Evolutionary conservation across 2,797 vertebrate genomes (phyloP), one percentile per base, ranked within the genome.

Genomic region (Numenius phaeopus): DNA sequence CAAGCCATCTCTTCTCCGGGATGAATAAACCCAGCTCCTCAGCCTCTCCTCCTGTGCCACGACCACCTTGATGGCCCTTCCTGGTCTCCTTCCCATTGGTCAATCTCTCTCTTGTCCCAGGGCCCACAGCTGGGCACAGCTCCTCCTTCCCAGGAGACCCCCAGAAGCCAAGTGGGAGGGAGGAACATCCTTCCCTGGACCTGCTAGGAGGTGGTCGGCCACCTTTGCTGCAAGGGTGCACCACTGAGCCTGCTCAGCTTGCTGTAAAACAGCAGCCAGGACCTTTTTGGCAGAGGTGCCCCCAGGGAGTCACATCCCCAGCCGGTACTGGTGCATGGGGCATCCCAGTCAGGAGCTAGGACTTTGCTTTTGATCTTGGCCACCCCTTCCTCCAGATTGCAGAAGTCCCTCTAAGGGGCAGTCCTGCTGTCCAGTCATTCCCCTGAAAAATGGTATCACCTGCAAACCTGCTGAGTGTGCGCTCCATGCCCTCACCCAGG

Each of bases 311-410:
- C 29, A 54, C 14, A 11, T 39, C 6, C 22, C 29, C 65, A 54
- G 37, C 24, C 26, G 15, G 24, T 40, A 17, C 11, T 49, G 49
- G 39, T 17, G 16, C 7, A 1, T 54, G 70, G 27, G 22, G 16
- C 40, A 52, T 20, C 29, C 26, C 40, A 59, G n/a, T 9, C 18
- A 3, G 1, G 26, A 4, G 4, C 10, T 2, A 2, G 14, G 32
- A 83, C 5, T 52, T 58, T 1, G 2, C 24, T 20, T 89, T 89
- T 39, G 29, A 54, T 30, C 29, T 19, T 54, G 52, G 29, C 16
- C 62, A 39, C 14, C n/a, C 22, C 15, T 39, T 80, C 20, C 37
- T 69, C 54, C 12, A 39, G 52, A 30, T 4, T 42, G 54, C 42
- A 27, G 34, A 75, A 85, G 47, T 29, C 27, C 15, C 55, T 81